Conservation (phyloP, 2,113 vertebrate genomes). For the Platanista minor region DNA sequence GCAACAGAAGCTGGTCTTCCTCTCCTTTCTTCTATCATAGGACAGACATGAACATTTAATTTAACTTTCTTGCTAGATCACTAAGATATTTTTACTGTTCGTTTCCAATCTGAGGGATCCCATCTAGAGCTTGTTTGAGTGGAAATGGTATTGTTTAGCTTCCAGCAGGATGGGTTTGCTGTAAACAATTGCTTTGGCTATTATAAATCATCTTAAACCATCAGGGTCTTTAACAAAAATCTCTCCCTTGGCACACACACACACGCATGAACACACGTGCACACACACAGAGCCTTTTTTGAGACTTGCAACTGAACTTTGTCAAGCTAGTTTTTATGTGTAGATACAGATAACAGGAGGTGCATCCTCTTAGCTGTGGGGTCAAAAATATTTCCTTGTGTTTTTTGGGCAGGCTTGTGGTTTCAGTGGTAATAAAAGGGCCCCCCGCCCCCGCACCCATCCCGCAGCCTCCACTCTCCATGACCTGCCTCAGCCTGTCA, state of each 20-base stretch:
- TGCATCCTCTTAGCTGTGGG: neutral
- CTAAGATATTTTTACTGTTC: neutral
- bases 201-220: neutral
- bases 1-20: neutral
- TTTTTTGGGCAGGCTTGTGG: neutral
- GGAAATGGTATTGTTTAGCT: neutral
- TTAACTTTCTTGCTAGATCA: neutral
- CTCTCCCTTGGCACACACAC: neutral
- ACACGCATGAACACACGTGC: neutral
- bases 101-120: neutral
- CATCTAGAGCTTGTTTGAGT: neutral
- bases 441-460: fast-evolving
- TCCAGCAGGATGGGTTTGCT: neutral
- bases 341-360: neutral
- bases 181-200: neutral
- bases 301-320: neutral
- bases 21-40: neutral
- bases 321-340: neutral
- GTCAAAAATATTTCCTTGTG: neutral
- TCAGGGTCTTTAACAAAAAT: neutral
- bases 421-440: neutral
- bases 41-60: neutral
- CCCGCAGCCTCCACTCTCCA: neutral
- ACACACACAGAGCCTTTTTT: neutral
- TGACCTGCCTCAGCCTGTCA: neutral